Evolutionary conservation across 2,888 invertebrate species (phyloP).

Genomic region (Cosmorhoe ocellata): DNA sequence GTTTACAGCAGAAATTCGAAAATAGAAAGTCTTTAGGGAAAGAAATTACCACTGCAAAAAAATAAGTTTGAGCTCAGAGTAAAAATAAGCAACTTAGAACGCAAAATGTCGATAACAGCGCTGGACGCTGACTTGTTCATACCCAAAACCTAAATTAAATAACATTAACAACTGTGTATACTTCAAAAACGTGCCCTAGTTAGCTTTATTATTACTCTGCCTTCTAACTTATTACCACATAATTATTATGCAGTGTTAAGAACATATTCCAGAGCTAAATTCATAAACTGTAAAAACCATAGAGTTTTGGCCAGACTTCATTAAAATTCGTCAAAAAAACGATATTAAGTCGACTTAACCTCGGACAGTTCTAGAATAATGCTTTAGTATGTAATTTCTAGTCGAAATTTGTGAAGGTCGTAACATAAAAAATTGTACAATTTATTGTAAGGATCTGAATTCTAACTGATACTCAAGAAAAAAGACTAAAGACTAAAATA

Average conservation of each 20-base stretch:
- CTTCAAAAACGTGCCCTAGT: neutral
- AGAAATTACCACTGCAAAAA: constrained; percentile 63
- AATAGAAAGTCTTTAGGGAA: constrained; percentile 77
- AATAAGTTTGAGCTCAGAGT: constrained; percentile 39
- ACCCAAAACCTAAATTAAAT: too few relatives aligned
- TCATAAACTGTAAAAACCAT: too few relatives aligned
- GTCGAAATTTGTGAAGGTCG: constrained; percentile 37
- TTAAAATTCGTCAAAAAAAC: too few relatives aligned
- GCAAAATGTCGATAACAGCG: neutral
- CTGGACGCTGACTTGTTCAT: constrained; percentile 1
- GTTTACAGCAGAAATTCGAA: constrained; percentile 91
- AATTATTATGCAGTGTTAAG: too few relatives aligned
- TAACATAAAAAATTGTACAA: constrained; percentile 32
- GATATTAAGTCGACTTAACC: too few relatives aligned
- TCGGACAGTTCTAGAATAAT: too few relatives aligned
- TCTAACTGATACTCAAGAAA: constrained; percentile 22
- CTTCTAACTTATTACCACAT: neutral
- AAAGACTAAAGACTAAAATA: constrained; percentile 22
- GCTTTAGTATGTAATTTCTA: constrained; percentile 41
- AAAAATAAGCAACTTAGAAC: neutral
- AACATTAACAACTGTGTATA: too few relatives aligned
- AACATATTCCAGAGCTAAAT: too few relatives aligned
- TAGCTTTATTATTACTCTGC: constrained; percentile 1
- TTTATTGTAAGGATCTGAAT: constrained; percentile 39
- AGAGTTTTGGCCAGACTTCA: too few relatives aligned